phyloP scores from a whole-genome alignment of 2,797 vertebrate species.

The Myripristis jacobus region DNA sequence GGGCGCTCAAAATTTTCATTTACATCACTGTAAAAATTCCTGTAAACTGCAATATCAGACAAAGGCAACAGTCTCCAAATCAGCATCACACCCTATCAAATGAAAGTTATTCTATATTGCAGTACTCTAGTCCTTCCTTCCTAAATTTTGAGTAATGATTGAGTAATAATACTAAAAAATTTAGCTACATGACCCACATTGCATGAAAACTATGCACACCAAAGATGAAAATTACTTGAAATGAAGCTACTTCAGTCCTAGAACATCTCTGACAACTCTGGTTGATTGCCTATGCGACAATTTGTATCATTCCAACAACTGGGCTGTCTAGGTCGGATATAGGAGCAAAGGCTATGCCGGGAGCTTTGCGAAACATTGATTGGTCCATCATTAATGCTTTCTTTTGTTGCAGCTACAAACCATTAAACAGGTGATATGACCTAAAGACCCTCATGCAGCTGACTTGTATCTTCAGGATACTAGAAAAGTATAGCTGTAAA shows the following conservation, averaged over 20 bases:
- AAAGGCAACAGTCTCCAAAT: constrained; percentile 56
- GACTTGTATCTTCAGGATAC: constrained; percentile 66
- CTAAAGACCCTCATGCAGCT: constrained; percentile 70
- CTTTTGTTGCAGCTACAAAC: constrained; percentile 75
- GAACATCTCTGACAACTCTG: constrained; percentile 19
- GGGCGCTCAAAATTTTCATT: constrained; percentile 38
- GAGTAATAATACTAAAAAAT: constrained; percentile 66
- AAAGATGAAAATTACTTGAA: constrained; percentile 58
- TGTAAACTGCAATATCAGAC: constrained; percentile 53
- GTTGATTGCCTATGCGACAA: constrained; percentile 41
- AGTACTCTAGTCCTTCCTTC: constrained; percentile 21
- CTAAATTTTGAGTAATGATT: constrained; percentile 57
- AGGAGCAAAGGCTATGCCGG: constrained; percentile 32
- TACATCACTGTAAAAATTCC: constrained; percentile 50
- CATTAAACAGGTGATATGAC: constrained; percentile 74
- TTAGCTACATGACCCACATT: constrained; percentile 65
- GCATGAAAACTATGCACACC: constrained; percentile 63
- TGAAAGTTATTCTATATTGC: constrained; percentile 38
- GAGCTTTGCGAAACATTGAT: constrained; percentile 46
- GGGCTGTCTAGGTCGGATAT: constrained; percentile 31
- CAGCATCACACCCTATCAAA: constrained; percentile 23
- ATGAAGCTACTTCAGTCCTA: constrained; percentile 65
- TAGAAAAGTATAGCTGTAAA: constrained; percentile 70
- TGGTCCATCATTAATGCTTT: constrained; percentile 55
- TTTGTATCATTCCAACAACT: constrained; percentile 37